These are phyloP conservation scores for Leptogaster cylindrica DNA, from an alignment of 2,888 invertebrate genomes.

Conservation along the genomic window DNA sequence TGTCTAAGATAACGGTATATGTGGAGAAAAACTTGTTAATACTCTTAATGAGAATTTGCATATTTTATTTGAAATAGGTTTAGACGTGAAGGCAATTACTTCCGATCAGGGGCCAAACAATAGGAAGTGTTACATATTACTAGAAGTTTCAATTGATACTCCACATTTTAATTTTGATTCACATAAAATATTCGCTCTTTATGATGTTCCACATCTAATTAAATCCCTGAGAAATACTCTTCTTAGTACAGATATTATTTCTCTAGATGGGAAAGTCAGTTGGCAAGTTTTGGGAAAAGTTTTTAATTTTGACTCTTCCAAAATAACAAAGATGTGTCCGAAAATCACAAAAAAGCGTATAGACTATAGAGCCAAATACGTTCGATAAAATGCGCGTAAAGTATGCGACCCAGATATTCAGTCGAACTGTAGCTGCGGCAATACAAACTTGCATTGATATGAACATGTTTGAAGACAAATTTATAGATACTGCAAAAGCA, in stretches of 20 bases:
- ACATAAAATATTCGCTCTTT: neutral
- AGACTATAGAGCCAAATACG: conserved; percentile 9
- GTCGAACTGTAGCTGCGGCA: neutral
- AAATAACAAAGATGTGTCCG: neutral
- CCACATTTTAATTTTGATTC: neutral
- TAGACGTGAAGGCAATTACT: neutral
- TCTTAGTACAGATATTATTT: neutral
- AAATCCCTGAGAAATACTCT: conserved; percentile 1
- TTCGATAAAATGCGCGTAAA: neutral
- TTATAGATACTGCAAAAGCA: neutral
- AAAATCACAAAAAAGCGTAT: neutral
- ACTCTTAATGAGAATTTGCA: neutral
- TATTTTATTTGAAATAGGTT: neutral
- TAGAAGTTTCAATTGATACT: no score
- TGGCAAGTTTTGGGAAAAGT: neutral
- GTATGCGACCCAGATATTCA: neutral
- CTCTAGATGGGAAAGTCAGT: neutral
- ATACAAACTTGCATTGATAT: neutral
- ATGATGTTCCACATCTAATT: neutral
- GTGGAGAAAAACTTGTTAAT: neutral
- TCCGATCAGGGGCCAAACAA: neutral
- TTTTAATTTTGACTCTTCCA: neutral
- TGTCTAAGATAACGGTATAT: neutral
- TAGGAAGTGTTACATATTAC: neutral
- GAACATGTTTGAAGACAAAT: neutral